Evolutionary conservation across 1,140 invertebrate species (phyloP).

Genomic region (Paraescarpia echinospica): DNA sequence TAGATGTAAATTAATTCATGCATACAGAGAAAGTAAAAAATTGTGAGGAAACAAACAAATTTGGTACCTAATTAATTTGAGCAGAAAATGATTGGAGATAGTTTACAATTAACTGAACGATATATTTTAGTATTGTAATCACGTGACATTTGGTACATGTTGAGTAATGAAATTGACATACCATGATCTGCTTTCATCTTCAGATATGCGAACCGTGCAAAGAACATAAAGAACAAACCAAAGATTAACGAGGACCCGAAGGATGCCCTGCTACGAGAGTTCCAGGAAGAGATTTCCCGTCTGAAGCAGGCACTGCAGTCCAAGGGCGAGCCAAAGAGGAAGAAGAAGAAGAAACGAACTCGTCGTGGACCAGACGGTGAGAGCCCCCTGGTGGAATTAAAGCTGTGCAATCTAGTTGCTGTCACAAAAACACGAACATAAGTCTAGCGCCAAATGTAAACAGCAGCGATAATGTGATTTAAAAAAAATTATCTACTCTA

Average conservation of each 20-base stretch:
- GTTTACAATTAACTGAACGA: too few species aligned
- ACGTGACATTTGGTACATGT: background rate
- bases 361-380: slow-evolving; percentile 48
- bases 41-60: too few species aligned
- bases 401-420: background rate
- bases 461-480: background rate
- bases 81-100: too few species aligned
- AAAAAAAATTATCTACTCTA: background rate
- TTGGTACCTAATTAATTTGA: too few species aligned
- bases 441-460: background rate
- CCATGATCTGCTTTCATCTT: slow-evolving; percentile 3
- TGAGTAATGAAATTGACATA: background rate
- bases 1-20: too few species aligned
- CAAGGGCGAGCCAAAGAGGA: slow-evolving; percentile 52
- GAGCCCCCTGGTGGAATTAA: background rate
- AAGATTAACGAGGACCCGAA: slow-evolving; percentile 96
- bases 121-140: background rate
- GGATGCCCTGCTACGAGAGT: slow-evolving; percentile 80
- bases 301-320: slow-evolving; percentile 56
- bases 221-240: slow-evolving; percentile 95
- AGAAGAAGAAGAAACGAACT: slow-evolving; percentile 43
- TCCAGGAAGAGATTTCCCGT: slow-evolving; percentile 80
- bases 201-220: slow-evolving; percentile 89
- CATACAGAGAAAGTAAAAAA: too few species aligned
- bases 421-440: background rate